Conservation (phyloP, 2,113 vertebrate species). For the Burhinus oedicnemus region DNA sequence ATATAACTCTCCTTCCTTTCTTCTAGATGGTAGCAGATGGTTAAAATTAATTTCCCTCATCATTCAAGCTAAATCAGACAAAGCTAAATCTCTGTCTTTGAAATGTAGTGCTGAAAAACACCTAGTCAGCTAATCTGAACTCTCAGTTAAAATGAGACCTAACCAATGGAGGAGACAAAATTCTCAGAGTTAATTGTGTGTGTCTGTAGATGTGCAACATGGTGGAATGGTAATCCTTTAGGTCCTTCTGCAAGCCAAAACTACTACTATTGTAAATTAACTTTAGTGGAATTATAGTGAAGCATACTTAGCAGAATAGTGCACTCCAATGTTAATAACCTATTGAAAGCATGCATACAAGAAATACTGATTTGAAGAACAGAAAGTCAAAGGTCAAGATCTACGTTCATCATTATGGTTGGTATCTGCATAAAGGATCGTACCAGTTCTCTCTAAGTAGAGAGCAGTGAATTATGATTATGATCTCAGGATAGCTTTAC, state of each 20-base stretch:
- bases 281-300: not conserved
- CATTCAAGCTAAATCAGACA: not conserved
- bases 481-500: not conserved
- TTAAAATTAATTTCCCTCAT: not conserved
- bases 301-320: not conserved
- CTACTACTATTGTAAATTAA: not conserved
- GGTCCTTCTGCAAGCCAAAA: not conserved
- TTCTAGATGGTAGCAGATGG: not conserved
- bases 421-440: not conserved
- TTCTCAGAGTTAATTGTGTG: not conserved
- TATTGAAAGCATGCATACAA: not conserved
- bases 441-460: not conserved
- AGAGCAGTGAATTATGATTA: not conserved
- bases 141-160: not conserved
- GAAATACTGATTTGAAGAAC: not conserved
- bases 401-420: not conserved
- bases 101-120: slow-evolving; percentile 11
- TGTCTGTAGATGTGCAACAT: not conserved
- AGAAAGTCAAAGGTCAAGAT: not conserved
- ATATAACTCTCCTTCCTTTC: not conserved
- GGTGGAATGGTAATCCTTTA: not conserved
- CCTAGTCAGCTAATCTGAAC: not conserved
- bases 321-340: not conserved
- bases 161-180: not conserved
- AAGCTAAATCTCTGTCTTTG: not conserved